Evolutionary conservation across 2,113 vertebrate species (phyloP).

Genomic region (Craseonycteris thonglongyai): DNA sequence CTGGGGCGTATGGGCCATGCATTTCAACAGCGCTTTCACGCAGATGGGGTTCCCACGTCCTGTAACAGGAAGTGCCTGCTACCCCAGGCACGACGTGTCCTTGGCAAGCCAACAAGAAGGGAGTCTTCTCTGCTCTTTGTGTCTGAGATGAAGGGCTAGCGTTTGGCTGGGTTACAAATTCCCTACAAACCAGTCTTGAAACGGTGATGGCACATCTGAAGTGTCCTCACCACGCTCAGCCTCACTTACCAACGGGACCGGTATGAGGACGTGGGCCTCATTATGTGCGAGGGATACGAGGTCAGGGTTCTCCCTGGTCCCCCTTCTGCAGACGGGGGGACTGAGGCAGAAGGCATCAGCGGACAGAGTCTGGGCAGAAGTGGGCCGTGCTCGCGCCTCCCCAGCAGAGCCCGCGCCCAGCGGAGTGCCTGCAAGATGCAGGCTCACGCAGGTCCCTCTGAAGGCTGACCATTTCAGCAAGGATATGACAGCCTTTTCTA

Average conservation of each 20-base stretch:
- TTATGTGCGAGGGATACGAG: too few relatives aligned
- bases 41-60: background rate
- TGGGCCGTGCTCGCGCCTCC: accelerated
- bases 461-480: too few relatives aligned
- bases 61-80: accelerated
- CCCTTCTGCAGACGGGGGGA: background rate
- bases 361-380: too few relatives aligned
- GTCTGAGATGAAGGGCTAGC: background rate
- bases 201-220: background rate
- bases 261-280: too few relatives aligned
- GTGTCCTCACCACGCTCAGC: accelerated
- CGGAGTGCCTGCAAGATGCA: accelerated
- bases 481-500: accelerated
- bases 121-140: background rate
- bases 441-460: accelerated
- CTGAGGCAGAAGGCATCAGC: background rate
- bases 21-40: background rate
- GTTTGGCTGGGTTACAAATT: background rate
- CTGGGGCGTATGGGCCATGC: background rate
- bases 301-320: accelerated
- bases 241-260: accelerated
- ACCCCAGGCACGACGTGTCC: accelerated
- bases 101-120: too few relatives aligned
- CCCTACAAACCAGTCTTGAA: background rate
- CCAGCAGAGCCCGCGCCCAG: too few relatives aligned